Percentiles rank a stretch among this genome's conserved stretches.
Conservation (phyloP, 1,140 invertebrate genomes). For the Whitmania pigra region DNA sequence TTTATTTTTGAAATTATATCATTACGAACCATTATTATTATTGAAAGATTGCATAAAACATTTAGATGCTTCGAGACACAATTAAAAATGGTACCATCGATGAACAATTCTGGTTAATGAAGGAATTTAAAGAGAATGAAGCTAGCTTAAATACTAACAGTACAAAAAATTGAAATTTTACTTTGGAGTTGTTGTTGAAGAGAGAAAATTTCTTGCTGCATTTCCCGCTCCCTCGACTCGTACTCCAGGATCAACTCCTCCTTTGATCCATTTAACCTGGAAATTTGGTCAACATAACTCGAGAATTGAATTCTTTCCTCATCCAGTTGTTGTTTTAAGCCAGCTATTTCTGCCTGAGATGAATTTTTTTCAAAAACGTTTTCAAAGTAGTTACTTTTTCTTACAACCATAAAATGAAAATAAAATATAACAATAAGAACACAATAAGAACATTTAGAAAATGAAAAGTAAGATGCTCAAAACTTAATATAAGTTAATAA, state of each 20-base stretch:
- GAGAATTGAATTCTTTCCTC: slow-evolving; percentile 23
- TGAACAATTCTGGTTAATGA: too few species aligned
- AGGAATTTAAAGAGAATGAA: too few species aligned
- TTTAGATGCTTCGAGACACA: too few species aligned
- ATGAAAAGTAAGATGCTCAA: too few species aligned
- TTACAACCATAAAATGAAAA: too few species aligned
- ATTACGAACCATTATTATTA: too few species aligned
- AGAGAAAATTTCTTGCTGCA: slow-evolving; percentile 2
- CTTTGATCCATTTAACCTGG: slow-evolving; percentile 9
- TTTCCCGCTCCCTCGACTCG: background rate
- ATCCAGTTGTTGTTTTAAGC: slow-evolving; percentile 30
- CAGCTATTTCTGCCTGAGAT: slow-evolving; percentile 33
- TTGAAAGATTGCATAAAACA: too few species aligned
- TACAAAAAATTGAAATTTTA: slow-evolving; percentile 10
- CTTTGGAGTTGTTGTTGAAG: background rate
- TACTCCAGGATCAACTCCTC: slow-evolving; percentile 14
- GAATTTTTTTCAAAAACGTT: background rate
- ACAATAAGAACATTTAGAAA: too few species aligned
- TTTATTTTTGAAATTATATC: too few species aligned
- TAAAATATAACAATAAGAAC: too few species aligned
- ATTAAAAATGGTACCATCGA: too few species aligned
- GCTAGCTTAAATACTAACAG: background rate
- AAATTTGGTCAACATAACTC: background rate
- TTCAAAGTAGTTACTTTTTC: background rate
- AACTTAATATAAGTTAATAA: too few species aligned